Evolutionary conservation across 2,113 vertebrate genomes (phyloP), one percentile per base, ranked within the genome.

Genomic region (Myotis yumanensis): DNA sequence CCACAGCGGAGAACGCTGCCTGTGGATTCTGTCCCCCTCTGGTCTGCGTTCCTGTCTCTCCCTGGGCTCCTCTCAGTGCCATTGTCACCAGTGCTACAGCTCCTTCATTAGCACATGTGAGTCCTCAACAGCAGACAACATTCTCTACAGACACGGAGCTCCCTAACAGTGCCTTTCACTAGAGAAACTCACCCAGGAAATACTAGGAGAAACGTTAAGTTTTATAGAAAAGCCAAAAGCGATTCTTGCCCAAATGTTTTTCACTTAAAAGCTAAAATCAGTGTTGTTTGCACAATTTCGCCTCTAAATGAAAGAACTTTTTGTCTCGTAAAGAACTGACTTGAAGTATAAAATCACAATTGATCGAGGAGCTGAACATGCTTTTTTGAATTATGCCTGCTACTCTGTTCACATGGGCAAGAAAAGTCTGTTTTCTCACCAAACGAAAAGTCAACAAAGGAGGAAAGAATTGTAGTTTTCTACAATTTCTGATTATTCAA

Each of bases 91-190:
- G 40, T 11, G 59, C 68, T 92, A 37, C 18, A 20, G 95, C 82
- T 89, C 66, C 37, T 93, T 94, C 57, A 96, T 97, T 97, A 96
- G 86, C 97, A 97, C 97, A 93, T 90, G 89, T 57, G 92, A 95
- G 90, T 97, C 91, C 95, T 94, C 94, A 93, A 84, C 43, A 76
- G 86, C 95, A 95, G 95, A 96, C 86, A 94, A 95, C 96, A 93
- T 96, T 96, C 94, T 94, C 89, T 64, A 77, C 66, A 54, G 95
- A 94, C 95, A 93, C 20, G 35, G 37, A 91, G 52, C 90, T 92
- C 91, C 69, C 57, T 84, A 92, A 91, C 5, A 84, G 25, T 93
- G 85, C 86, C 90, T 96, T 93, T 93, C 94, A 92, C 82, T 76
- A 69, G 37, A 59, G 73, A 90, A 92, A 90, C 83, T 88, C 88